Evolutionary conservation across 2,797 vertebrate genomes (phyloP).

Genomic region (Gymnopithys bicolor): DNA sequence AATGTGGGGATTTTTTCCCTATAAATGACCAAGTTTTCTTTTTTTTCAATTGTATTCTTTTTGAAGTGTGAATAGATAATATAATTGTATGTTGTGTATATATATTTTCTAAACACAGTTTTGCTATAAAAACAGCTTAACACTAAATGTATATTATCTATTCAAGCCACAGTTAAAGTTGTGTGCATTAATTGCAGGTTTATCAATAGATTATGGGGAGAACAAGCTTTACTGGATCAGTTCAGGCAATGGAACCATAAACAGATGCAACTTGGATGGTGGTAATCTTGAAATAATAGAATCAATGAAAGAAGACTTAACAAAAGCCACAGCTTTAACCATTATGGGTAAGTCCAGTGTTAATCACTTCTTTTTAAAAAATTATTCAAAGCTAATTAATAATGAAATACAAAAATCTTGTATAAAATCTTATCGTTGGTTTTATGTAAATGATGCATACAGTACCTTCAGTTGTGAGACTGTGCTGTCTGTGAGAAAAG

Average conservation of each 20-base stretch:
- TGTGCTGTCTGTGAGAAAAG: background rate
- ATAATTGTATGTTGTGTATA: accelerated
- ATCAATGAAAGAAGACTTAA: slow-evolving; percentile 91
- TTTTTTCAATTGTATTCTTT: background rate
- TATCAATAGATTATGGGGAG: slow-evolving; percentile 92
- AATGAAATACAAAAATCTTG: slow-evolving; percentile 35
- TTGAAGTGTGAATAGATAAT: background rate
- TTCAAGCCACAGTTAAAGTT: slow-evolving; percentile 12
- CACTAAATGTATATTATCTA: background rate
- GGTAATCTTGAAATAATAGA: slow-evolving; percentile 94
- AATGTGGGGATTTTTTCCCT: accelerated
- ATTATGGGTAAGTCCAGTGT: slow-evolving; percentile 93
- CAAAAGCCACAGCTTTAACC: slow-evolving; percentile 95
- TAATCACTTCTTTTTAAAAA: slow-evolving; percentile 32
- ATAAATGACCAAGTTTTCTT: background rate
- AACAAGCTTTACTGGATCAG: slow-evolving; percentile 99
- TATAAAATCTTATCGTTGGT: background rate
- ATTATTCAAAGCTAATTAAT: slow-evolving; percentile 73
- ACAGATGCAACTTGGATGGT: slow-evolving; percentile 96
- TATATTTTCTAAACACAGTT: background rate
- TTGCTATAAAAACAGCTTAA: background rate
- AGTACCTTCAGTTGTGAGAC: background rate
- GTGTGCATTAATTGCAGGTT: slow-evolving; percentile 83
- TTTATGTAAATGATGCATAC: background rate
- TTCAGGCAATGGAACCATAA: slow-evolving; percentile 97